Base-by-base conservation (phyloP, 2,797 vertebrate genomes). In the Myotis planiceps region DNA sequence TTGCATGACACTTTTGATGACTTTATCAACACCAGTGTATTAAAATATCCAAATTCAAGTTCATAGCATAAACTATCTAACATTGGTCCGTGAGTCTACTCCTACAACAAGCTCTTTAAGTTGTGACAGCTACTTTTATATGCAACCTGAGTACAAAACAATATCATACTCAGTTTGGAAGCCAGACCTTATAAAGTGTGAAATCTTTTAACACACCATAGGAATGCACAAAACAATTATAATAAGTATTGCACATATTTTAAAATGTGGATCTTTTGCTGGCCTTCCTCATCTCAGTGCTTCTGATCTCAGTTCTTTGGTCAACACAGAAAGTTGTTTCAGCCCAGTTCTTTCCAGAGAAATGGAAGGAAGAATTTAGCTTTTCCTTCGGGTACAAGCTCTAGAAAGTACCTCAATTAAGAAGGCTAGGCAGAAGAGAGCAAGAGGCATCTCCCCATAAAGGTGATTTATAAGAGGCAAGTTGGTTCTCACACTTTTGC, bases 141-240 rank as follows among this genome's bases (percentile, higher is more conserved):
- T 63, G 47, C 76, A 90, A 66, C 68, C 84, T 95, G 95, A 76
- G 88, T 69, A 55, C 47, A 94, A 74, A 87, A 96, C 82, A 89
- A 42, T 92, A 94, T 80, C 45, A 25, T 25, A 94, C 85, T 93
- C 83, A 1, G 29, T 87, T 93, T 95, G 78, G 78, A 97, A 96
- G 19, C 29, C 32, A 97, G 79, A 88, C 32, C 83, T 94, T 96
- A 92, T 39, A 96, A 88, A 82, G 75, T 90, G 53, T 91, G 32
- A 94, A 95, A 89, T 90, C 83, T 93, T 95, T 96, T 94, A 82
- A 90, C 69, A 96, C n/a, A 82, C 45, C 87, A 85, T 49, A 71
- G 58, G 94, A 92, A 45, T 63, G 3, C 37, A 63, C 81, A 84
- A 82, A 93, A 92, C 76, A 93, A 94, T 95, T 93, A 89, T 81